Evolutionary conservation across 1,140 invertebrate species (phyloP).

Genomic region (Orius laevigatus): DNA sequence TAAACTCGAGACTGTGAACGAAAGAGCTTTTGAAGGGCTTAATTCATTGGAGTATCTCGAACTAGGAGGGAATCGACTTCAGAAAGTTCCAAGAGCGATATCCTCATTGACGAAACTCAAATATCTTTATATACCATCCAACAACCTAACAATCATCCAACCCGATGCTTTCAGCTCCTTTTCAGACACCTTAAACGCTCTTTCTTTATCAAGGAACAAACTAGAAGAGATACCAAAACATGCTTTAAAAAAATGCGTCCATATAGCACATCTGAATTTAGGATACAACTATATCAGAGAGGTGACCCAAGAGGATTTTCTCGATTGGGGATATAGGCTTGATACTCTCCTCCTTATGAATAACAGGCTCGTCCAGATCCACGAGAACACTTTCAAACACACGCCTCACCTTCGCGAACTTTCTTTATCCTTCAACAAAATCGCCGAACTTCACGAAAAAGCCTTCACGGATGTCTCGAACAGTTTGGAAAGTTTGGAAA

Average conservation of each 20-base stretch:
- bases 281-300: slow-evolving; percentile 69
- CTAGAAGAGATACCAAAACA: slow-evolving; percentile 50
- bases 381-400: slow-evolving; percentile 49
- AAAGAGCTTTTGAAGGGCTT: slow-evolving; percentile 49
- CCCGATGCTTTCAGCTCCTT: slow-evolving; percentile 35
- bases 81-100: slow-evolving; percentile 47
- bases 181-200: slow-evolving; percentile 44
- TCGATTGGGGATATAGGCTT: slow-evolving; percentile 54
- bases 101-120: slow-evolving; percentile 42
- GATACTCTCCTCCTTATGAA: slow-evolving; percentile 67
- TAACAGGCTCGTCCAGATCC: slow-evolving; percentile 61
- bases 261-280: slow-evolving; percentile 63
- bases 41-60: slow-evolving; percentile 64
- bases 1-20: slow-evolving; percentile 44
- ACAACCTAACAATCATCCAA: slow-evolving; percentile 42
- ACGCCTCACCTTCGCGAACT: slow-evolving; percentile 60
- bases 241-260: slow-evolving; percentile 46
- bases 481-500: slow-evolving; percentile 60
- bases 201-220: slow-evolving; percentile 66
- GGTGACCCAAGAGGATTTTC: slow-evolving; percentile 53
- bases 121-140: slow-evolving; percentile 69
- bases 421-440: slow-evolving; percentile 73
- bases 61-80: slow-evolving; percentile 61
- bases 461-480: slow-evolving; percentile 56
- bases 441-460: slow-evolving; percentile 55